Percentiles rank a stretch among this genome's conserved stretches.
These are phyloP conservation scores for Drosophila algonquin DNA, from an alignment of 2,888 invertebrate species.

Conservation along the genomic window DNA sequence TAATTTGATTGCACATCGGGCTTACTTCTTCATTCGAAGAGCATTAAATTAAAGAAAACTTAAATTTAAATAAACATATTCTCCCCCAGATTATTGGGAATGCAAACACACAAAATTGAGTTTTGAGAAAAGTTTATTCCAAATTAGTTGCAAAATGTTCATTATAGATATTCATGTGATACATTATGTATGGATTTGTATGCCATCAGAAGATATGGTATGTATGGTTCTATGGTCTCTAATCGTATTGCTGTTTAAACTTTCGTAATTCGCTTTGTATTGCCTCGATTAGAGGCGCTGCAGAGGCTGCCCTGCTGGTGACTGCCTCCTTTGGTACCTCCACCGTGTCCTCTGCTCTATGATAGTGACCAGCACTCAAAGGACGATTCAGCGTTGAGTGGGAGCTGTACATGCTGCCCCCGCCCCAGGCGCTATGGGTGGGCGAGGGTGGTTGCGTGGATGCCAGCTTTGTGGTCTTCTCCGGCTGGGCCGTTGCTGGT, in stretches of 20 bases:
- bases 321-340: slow-evolving; percentile 39
- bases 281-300: slow-evolving; percentile 92
- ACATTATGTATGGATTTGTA: slow-evolving; percentile 18
- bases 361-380: slow-evolving; percentile 88
- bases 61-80: slow-evolving; percentile 5
- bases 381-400: slow-evolving; percentile 86
- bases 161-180: slow-evolving; percentile 11
- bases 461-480: slow-evolving; percentile 78
- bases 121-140: slow-evolving; percentile 50
- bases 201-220: neutral
- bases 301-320: slow-evolving; percentile 84
- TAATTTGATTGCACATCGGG: slow-evolving; percentile 39
- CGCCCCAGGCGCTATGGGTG: slow-evolving; percentile 85
- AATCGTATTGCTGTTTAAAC: slow-evolving; percentile 79
- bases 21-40: slow-evolving; percentile 46
- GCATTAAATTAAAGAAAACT: slow-evolving; percentile 26
- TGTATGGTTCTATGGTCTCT: neutral
- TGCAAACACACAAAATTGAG: neutral
- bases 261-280: slow-evolving; percentile 89
- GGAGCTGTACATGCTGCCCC: slow-evolving; percentile 85
- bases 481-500: slow-evolving; percentile 83
- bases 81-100: slow-evolving; percentile 2
- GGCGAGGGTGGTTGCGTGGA: slow-evolving; percentile 84
- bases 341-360: slow-evolving; percentile 84
- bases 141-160: slow-evolving; percentile 51